Evolutionary conservation across 2,888 invertebrate species (phyloP), one percentile per base, ranked within the genome.

Genomic region (Seira sanloemensis): DNA sequence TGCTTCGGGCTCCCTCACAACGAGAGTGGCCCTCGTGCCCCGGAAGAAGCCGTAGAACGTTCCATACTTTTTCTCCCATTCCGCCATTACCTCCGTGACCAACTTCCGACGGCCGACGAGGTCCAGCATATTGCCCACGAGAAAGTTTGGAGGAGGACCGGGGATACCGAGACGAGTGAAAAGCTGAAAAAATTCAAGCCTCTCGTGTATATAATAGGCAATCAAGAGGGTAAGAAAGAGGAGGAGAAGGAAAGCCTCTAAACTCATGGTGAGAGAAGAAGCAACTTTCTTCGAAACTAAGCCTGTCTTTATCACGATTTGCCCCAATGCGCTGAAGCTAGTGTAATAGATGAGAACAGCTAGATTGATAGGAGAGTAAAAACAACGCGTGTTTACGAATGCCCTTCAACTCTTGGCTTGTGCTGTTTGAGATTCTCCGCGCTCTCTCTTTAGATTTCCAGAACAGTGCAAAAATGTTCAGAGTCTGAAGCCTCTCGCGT

Each of bases 1-100:
- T 19, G 90, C 58, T 24, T 90, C 90, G 67, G 86, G 58, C 37
- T 90, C 89, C 7, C 84, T 50, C 9, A 90, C 86, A 7, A 90
- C 90, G 2, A 90, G 67, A 23, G 86, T 87, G 5, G 90, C 89
- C 18, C 86, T 73, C 16, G 68, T 78, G 2, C 90, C 90, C 1
- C 79, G 71, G 76, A 86, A 90, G 75, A 89, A 90, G 1, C 90
- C 90, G 78, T 88, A 90, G 16, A 88, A 72, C 0, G 83, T 25
- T 2, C 90, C 90, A 76, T 79, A 90, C 46, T 87, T 24, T 18
- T 78, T 19, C n/a, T 85, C 80, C 90, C 90, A 90, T 19, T 86
- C 78, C 12, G 79, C 65, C 84, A 89, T 87, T 16, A 88, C 81
- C 1, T 88, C 84, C 9, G 87, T 72, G 7, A 85, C 68, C 5